Evolutionary conservation across 1,140 invertebrate genomes (phyloP).

Genomic region (Drosophila varians): DNA sequence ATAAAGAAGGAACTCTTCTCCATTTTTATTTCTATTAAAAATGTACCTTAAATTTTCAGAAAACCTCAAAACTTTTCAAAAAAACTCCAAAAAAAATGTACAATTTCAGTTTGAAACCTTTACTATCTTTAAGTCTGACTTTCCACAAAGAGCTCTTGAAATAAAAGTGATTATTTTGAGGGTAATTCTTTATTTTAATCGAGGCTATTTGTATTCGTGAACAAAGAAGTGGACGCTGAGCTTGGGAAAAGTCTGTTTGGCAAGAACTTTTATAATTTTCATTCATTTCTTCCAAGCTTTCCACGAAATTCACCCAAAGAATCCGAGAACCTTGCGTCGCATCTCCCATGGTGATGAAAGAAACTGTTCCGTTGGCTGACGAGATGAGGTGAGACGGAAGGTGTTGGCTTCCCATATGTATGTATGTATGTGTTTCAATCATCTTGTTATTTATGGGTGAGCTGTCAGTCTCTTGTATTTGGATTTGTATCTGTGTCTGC

Average conservation of each 20-base stretch:
- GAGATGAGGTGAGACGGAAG: conserved; percentile 14
- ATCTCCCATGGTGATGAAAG: conserved; percentile 3
- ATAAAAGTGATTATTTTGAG: not conserved
- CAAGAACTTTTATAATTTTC: not conserved
- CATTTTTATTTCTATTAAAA: too few relatives aligned
- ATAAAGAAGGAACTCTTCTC: too few relatives aligned
- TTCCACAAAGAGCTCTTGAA: not conserved
- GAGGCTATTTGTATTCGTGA: not conserved
- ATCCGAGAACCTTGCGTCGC: not conserved
- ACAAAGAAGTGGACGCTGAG: not conserved
- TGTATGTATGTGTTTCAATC: conserved; percentile 29
- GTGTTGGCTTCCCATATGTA: conserved; percentile 1
- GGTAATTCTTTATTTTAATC: not conserved
- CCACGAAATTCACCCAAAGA: not conserved
- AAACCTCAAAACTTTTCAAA: too few relatives aligned
- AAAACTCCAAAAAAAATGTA: too few relatives aligned
- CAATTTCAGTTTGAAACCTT: too few relatives aligned
- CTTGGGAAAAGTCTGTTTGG: not conserved
- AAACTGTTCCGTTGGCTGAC: conserved; percentile 1
- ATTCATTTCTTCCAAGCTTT: not conserved
- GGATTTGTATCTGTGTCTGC: not conserved
- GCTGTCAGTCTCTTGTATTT: conserved; percentile 1
- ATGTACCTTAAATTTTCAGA: too few relatives aligned
- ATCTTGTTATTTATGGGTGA: conserved; percentile 25
- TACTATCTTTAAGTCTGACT: not conserved